Evolutionary conservation across 2,888 invertebrate genomes (phyloP).

Genomic region (Venustoraphidia nigricollis): DNA sequence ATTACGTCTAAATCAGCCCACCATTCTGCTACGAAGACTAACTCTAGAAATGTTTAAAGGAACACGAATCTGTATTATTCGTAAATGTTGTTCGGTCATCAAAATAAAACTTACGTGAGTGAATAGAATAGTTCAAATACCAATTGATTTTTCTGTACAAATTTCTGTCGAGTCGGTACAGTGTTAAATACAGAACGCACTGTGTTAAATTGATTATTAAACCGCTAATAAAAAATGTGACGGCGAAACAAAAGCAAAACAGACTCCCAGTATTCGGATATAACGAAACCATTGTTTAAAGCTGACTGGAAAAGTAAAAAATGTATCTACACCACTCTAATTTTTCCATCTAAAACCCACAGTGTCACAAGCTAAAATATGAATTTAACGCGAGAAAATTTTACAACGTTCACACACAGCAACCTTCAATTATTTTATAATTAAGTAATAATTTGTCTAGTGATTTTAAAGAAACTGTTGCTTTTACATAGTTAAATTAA

Average conservation of each 20-base stretch:
- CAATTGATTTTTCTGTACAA: constrained; percentile 69
- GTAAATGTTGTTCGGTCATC: neutral
- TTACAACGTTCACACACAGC: too few relatives aligned
- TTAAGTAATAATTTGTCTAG: too few relatives aligned
- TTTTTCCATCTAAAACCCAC: too few relatives aligned
- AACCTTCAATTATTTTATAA: too few relatives aligned
- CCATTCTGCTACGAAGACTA: constrained; percentile 79
- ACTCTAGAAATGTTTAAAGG: constrained; percentile 38
- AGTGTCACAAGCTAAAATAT: too few relatives aligned
- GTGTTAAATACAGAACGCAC: constrained; percentile 48
- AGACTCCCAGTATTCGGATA: too few relatives aligned
- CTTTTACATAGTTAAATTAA: too few relatives aligned
- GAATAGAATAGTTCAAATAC: constrained; percentile 67
- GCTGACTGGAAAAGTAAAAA: too few relatives aligned
- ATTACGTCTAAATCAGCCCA: constrained; percentile 60
- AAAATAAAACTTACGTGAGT: constrained; percentile 56
- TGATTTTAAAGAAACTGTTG: too few relatives aligned
- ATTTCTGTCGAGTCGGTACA: constrained; percentile 57
- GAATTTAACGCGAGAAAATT: too few relatives aligned
- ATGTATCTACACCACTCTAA: too few relatives aligned
- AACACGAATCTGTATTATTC: constrained; percentile 10
- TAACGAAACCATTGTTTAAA: too few relatives aligned
- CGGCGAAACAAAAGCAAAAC: constrained; percentile 42
- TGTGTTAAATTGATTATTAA: constrained; percentile 61
- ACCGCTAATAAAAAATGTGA: constrained; percentile 67